Evolutionary conservation across 2,113 vertebrate species (phyloP), one percentile per base, ranked within the genome.

Genomic region (Lutjanus erythropterus): DNA sequence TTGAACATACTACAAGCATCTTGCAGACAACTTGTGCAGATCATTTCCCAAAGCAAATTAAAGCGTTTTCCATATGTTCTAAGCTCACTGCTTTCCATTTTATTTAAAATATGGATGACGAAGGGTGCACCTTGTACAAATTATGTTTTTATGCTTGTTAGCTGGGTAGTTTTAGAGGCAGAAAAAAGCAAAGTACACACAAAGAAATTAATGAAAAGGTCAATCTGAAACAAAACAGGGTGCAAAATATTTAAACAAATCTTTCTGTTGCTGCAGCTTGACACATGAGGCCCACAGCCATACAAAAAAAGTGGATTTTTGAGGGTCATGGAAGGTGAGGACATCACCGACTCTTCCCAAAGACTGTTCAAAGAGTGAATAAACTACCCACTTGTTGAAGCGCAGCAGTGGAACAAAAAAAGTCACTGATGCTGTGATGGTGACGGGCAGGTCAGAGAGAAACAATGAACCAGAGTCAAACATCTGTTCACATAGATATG

Each of bases 1-100:
- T 71, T 49, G 41, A 61, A 71, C 42, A 66, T 18, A 75, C 41
- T 49, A 31, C 58, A 61, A 39, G 41, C n/a, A 47, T 33, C 31
- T 7, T 64, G 39, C n/a, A 18, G 25, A 68, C 23, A 68, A 53
- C 39, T 19, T 7, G 3, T 69, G 46, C n/a, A 29, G 16, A 72
- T 14, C 29, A 62, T 42, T 74, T 39, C 55, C 19, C 18, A 15
- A 41, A 50, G 46, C 53, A 44, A 14, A 37, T 21, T n/a, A 67
- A 66, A 52, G 0, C 9, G 12, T 77, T 47, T 21, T 14, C 21
- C 14, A 11, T 62, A 33, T 39, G 18, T 49, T 23, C 7, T 16
- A 19, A n/a, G 50, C 27, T 9, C 23, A 37, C 12, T 15, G 19
- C 29, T n/a, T 41, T 67, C 9, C 33, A 59, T 60, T 33, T 33